A percentile compares a stretch with the other conserved stretches of the same genome.
Conservation (phyloP, 2,888 invertebrate genomes). For the Laothoe populi region DNA sequence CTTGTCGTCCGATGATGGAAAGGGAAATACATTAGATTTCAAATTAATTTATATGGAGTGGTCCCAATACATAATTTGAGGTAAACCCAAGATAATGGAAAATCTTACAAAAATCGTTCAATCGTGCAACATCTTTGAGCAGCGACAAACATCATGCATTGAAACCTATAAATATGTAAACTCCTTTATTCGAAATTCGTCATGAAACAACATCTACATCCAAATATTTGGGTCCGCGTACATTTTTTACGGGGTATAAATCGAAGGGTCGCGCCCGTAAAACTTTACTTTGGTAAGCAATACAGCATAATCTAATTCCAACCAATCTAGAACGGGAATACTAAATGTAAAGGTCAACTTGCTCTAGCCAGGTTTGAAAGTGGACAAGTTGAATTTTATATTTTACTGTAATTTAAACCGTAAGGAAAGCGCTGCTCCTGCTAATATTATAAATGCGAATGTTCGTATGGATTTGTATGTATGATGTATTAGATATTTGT, state of each 20-base stretch:
- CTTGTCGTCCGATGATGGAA: no score
- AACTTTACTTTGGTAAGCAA: constrained; percentile 25
- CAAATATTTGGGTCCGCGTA: constrained; percentile 15
- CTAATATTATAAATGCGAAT: no score
- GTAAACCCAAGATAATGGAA: no score
- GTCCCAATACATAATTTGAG: no score
- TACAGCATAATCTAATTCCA: constrained; percentile 23
- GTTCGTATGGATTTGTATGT: no score
- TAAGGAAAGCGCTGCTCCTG: no score
- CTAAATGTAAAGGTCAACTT: constrained; percentile 8
- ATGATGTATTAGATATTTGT: no score
- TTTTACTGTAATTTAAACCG: background rate
- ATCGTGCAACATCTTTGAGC: no score
- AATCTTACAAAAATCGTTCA: no score
- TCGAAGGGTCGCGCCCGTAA: constrained; percentile 22
- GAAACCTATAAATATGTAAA: constrained; percentile 11
- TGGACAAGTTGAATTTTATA: constrained; percentile 2
- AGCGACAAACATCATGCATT: background rate
- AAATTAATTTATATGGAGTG: no score
- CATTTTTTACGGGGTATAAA: constrained; percentile 26
- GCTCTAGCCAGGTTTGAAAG: background rate
- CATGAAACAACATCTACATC: constrained; percentile 6
- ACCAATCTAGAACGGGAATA: constrained; percentile 15
- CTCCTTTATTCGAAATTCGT: constrained; percentile 13
- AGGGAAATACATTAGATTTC: no score